Base-by-base conservation (phyloP, 2,888 invertebrate species). In the Agriotes lineatus region DNA sequence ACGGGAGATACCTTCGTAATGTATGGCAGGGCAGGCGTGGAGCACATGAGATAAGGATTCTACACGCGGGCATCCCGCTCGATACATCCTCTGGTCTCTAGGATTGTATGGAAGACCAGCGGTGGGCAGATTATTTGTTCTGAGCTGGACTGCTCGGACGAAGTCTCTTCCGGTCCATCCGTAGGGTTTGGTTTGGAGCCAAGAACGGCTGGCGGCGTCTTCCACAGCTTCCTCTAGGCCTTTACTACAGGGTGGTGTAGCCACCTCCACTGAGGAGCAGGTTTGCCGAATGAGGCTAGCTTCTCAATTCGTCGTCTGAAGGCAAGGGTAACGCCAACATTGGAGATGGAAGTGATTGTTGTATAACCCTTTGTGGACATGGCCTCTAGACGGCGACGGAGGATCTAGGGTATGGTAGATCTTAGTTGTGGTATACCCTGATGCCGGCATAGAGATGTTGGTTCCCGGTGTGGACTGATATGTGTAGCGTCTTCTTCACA, bases 401-500 rank as follows among this genome's bases (percentile, higher is more conserved):
- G 5, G 5, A 30, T 30, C 5, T 30, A 30, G 30, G n/a, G n/a
- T 30, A 6, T 6, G 9, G 30, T 9, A 30, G 9, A 6, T 30
- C 78, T 78, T 12, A 79, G 69, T 0, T 77, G 77, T 2, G 78
- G 78, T 33, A 76, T n/a, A n/a, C 77, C 33, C 65, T 33, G 3
- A 63, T 54, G 10, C 35, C 33, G 14, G 72, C 69, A 60, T 74
- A 60, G 7, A 71, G 48, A 19, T 44, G 22, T 16, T 52, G 56
- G 52, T 72, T 63, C 6, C 70, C 71, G 18, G 71, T 70, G 20
- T 78, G 75, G 44, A 4, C 74, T 81, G 62, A 72, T 0, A 83
- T 75, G 10, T 75, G 72, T 0, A 82, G 61, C 77, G 79, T 78
- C 2, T 42, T 64, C 54, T 82, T 73, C 0, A 80, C 72, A 0